phyloP scores from a whole-genome alignment of 2,113 vertebrate species.

The Microcebus tavaratra region DNA sequence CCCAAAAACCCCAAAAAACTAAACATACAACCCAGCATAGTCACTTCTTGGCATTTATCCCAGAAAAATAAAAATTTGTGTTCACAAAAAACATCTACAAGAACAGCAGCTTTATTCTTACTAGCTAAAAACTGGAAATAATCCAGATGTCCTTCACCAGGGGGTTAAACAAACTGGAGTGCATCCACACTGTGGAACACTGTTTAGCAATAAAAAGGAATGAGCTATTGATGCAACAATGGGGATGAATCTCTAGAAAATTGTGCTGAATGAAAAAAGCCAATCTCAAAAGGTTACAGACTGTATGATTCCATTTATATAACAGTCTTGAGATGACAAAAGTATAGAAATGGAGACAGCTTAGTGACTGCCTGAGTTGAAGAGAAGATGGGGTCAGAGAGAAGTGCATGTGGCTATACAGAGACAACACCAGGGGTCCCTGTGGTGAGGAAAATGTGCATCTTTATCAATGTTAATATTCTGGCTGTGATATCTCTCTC shows the following conservation, averaged over 20 bases:
- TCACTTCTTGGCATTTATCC: neutral
- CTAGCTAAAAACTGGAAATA: neutral
- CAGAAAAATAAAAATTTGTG: neutral
- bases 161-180: neutral
- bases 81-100: neutral
- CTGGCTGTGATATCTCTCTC: no score
- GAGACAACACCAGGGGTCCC: neutral
- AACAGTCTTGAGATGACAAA: neutral
- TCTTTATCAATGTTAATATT: neutral
- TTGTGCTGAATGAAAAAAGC: neutral
- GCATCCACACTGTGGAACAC: neutral
- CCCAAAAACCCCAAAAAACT: neutral
- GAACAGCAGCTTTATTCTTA: constrained; percentile 36
- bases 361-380: neutral
- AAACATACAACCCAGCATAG: neutral
- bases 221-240: neutral
- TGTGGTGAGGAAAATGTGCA: neutral
- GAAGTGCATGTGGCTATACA: neutral
- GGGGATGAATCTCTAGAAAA: neutral
- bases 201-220: neutral
- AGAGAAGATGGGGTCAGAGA: neutral
- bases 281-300: neutral
- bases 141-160: neutral
- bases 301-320: neutral
- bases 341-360: neutral